A percentile compares a stretch with the other conserved stretches of the same genome.
Conservation (phyloP, 2,888 invertebrate genomes). For the Trachelus iudaicus region DNA sequence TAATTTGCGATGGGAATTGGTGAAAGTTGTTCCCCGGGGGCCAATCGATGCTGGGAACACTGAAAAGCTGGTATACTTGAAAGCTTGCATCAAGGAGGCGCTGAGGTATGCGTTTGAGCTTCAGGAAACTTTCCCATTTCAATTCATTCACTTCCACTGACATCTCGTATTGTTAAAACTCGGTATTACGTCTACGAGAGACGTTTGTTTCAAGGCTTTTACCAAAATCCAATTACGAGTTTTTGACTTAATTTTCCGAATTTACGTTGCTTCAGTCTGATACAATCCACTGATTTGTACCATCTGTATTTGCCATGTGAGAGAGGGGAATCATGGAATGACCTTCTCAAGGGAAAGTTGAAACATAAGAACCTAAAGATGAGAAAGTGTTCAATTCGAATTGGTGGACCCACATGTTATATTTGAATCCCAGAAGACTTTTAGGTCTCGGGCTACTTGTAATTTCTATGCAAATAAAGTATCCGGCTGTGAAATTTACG, state of each 20-base stretch:
- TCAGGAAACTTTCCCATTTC: background rate
- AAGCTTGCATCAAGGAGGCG: slow-evolving; percentile 42
- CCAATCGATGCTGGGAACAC: slow-evolving; percentile 55
- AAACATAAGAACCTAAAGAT: background rate
- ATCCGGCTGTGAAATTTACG: background rate
- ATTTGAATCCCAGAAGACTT: background rate
- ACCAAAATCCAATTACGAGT: background rate
- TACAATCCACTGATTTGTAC: background rate
- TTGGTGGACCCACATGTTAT: background rate
- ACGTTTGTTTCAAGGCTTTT: background rate
- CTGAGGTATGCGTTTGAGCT: background rate
- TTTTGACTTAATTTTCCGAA: background rate
- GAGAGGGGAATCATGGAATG: background rate
- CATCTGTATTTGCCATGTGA: background rate
- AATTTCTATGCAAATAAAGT: slow-evolving; percentile 4
- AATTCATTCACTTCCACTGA: background rate
- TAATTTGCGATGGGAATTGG: slow-evolving; percentile 58
- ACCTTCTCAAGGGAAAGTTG: background rate
- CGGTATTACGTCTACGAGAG: background rate
- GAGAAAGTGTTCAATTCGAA: background rate
- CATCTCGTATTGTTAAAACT: background rate
- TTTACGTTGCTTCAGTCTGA: background rate
- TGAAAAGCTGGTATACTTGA: slow-evolving; percentile 58
- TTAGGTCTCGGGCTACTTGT: background rate
- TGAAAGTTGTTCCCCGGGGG: slow-evolving; percentile 26